Evolutionary conservation across 1,140 invertebrate species (phyloP).

Genomic region (Papilio machaon): DNA sequence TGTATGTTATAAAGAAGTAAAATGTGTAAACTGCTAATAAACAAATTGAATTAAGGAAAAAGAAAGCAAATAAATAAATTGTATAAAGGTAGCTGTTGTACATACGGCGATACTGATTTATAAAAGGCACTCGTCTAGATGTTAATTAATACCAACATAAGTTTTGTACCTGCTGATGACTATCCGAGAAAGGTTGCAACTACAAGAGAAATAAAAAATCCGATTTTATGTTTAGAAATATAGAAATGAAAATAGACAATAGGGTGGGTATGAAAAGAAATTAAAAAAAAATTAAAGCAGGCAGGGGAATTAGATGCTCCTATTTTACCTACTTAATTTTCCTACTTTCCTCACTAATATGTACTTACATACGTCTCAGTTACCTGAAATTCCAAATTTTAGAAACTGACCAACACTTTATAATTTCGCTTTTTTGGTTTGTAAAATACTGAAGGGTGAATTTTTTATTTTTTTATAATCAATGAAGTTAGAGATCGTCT

Average conservation of each 20-base stretch:
- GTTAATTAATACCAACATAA: slow-evolving; percentile 51
- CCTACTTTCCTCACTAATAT: slow-evolving; percentile 17
- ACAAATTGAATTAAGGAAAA: slow-evolving; percentile 31
- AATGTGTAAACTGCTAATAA: slow-evolving; percentile 29
- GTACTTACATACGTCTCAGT: slow-evolving; percentile 22
- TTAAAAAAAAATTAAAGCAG: slow-evolving; percentile 26
- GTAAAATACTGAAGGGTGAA: background rate
- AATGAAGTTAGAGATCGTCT: background rate
- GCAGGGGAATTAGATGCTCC: slow-evolving; percentile 26
- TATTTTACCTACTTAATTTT: slow-evolving; percentile 31
- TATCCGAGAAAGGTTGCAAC: slow-evolving; percentile 81
- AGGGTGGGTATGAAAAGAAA: slow-evolving; percentile 29
- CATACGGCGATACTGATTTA: slow-evolving; percentile 47
- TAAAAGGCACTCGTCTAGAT: slow-evolving; percentile 61
- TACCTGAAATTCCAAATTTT: slow-evolving; percentile 6
- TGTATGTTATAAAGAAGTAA: slow-evolving; percentile 30
- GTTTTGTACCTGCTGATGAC: slow-evolving; percentile 77
- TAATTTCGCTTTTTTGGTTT: background rate
- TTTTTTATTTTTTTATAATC: background rate
- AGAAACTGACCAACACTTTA: background rate
- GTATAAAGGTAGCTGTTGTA: slow-evolving; percentile 23
- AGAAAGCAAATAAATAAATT: slow-evolving; percentile 31
- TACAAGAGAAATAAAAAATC: slow-evolving; percentile 75
- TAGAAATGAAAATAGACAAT: slow-evolving; percentile 45
- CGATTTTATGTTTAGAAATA: slow-evolving; percentile 63